These are phyloP conservation scores for Leptosomus discolor DNA, from an alignment of 2,113 vertebrate species.

Conservation along the genomic window DNA sequence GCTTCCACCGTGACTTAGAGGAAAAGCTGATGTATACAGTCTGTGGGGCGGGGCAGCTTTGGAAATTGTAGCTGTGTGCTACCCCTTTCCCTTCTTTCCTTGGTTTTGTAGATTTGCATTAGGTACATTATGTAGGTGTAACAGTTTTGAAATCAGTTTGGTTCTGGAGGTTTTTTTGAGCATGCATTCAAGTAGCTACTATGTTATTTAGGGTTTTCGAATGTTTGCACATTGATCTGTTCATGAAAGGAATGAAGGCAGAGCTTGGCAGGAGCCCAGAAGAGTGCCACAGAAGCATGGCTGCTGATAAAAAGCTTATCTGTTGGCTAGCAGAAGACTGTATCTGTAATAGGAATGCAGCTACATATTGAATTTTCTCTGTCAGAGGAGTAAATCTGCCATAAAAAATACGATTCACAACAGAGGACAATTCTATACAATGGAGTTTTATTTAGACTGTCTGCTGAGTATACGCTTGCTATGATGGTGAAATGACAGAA, in stretches of 20 bases:
- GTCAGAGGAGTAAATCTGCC: constrained; percentile 10
- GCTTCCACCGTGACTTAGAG: neutral
- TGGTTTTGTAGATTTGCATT: neutral
- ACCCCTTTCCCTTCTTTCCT: neutral
- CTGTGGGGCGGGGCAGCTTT: neutral
- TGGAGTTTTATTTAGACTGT: neutral
- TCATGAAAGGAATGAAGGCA: neutral
- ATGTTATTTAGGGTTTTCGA: constrained; percentile 11
- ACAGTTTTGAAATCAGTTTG: neutral
- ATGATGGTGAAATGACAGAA: neutral
- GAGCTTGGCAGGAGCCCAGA: constrained; percentile 34
- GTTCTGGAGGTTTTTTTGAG: neutral
- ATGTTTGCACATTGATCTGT: constrained; percentile 25
- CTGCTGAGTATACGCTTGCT: neutral
- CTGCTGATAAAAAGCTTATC: constrained; percentile 58
- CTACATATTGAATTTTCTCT: constrained; percentile 12
- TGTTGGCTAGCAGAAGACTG: constrained; percentile 29
- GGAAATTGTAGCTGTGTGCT: neutral
- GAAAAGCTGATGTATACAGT: neutral
- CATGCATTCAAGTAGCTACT: neutral
- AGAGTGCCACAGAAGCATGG: neutral
- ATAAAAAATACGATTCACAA: neutral
- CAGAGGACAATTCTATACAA: neutral
- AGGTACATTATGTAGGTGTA: neutral
- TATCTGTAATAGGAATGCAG: constrained; percentile 23